These are phyloP conservation scores for Camponotus floridanus DNA, from an alignment of 1,140 invertebrate species.

Conservation along the genomic window DNA sequence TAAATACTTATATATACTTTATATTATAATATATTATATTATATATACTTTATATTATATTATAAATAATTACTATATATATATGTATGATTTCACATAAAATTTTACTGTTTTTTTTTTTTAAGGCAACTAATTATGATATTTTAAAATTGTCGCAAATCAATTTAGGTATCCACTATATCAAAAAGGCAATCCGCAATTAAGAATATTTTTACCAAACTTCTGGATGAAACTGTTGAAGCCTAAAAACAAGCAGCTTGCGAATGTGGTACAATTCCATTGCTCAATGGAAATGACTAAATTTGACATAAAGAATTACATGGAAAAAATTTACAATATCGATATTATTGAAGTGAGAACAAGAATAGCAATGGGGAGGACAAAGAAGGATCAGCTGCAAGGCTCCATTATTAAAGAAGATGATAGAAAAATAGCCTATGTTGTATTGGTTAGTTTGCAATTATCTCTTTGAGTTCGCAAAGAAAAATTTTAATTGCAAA, in stretches of 20 bases:
- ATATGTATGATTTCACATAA: background rate
- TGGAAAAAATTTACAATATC: slow-evolving; percentile 97
- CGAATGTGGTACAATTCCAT: slow-evolving; percentile 93
- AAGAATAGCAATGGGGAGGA: slow-evolving; percentile 89
- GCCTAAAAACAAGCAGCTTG: slow-evolving; percentile 88
- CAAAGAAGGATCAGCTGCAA: slow-evolving; percentile 84
- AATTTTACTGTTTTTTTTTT: background rate
- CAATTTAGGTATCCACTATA: slow-evolving; percentile 93
- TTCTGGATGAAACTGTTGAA: slow-evolving; percentile 97
- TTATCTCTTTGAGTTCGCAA: background rate
- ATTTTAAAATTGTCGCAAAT: slow-evolving; percentile 15
- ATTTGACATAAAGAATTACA: slow-evolving; percentile 95
- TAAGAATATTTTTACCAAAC: slow-evolving; percentile 95
- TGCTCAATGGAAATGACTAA: slow-evolving; percentile 95
- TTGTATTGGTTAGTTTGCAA: slow-evolving; percentile 90
- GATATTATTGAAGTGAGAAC: slow-evolving; percentile 91
- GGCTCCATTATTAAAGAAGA: slow-evolving; percentile 93
- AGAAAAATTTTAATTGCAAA: slow-evolving; percentile 59
- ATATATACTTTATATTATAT: no score
- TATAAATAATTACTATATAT: background rate
- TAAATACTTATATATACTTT: no score
- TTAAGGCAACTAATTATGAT: background rate
- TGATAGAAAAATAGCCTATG: slow-evolving; percentile 93
- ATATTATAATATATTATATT: no score
- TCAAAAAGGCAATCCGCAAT: slow-evolving; percentile 95